Percentiles rank a stretch among this genome's conserved stretches.
Conservation (phyloP, 2,888 invertebrate genomes). For the Zhuqinia jingwanae region DNA sequence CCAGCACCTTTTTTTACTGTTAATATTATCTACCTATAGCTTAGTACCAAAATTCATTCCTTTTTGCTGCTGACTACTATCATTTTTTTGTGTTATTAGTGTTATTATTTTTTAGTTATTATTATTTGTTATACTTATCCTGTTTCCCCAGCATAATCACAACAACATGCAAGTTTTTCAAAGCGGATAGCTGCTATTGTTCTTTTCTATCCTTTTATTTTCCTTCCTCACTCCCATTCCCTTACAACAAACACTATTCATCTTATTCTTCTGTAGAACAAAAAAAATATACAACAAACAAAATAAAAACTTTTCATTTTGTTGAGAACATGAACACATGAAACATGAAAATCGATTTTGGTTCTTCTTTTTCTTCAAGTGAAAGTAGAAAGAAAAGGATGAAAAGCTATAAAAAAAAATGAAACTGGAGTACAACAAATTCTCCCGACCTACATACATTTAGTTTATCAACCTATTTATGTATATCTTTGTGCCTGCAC, state of each 20-base stretch:
- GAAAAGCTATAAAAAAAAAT: conserved; percentile 20
- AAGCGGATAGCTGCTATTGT: not conserved
- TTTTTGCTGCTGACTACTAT: too few relatives aligned
- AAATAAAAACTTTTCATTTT: conserved; percentile 26
- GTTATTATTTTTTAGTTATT: too few relatives aligned
- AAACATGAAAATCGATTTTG: conserved; percentile 47
- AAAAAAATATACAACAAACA: too few relatives aligned
- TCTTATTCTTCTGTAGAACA: too few relatives aligned
- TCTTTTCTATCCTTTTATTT: not conserved
- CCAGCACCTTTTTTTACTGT: too few relatives aligned
- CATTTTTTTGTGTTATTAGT: too few relatives aligned
- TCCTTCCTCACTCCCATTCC: not conserved
- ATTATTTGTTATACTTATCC: not conserved
- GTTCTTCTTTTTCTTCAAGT: not conserved
- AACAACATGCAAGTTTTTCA: too few relatives aligned
- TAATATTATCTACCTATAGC: too few relatives aligned
- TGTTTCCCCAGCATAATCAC: too few relatives aligned
- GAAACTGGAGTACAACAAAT: not conserved
- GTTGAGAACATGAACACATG: conserved; percentile 15
- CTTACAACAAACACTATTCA: not conserved
- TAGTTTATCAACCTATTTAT: not conserved
- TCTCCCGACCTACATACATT: too few relatives aligned
- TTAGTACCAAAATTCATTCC: too few relatives aligned
- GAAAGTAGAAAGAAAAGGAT: not conserved
- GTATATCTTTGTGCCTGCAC: not conserved